Conservation (phyloP, 1,140 invertebrate species). For the Parasteatoda tepidariorum region DNA sequence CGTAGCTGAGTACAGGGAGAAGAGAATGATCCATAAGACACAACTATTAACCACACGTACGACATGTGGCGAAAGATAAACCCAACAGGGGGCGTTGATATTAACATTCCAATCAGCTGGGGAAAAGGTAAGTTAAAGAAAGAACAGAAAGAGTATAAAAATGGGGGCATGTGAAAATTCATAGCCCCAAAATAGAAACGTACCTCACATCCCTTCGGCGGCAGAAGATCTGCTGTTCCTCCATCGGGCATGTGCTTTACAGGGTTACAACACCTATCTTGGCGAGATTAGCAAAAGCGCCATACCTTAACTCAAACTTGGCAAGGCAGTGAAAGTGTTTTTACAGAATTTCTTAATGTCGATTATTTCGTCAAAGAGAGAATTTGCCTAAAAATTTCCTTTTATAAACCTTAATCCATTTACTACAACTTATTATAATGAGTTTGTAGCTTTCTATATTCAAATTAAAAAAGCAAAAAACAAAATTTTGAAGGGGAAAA, state of each 20-base stretch:
- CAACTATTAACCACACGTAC: not conserved
- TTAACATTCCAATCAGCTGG: not conserved
- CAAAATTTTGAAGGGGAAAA: not conserved
- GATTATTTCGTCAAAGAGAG: not conserved
- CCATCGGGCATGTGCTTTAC: slow-evolving; percentile 51
- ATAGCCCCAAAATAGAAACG: slow-evolving; percentile 52
- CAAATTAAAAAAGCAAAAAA: not conserved
- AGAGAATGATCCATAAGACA: not conserved
- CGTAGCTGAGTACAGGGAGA: not conserved
- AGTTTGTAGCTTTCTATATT: not conserved
- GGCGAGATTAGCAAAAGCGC: slow-evolving; percentile 13
- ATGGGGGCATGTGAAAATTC: slow-evolving; percentile 26
- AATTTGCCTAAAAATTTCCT: not conserved
- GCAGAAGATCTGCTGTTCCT: slow-evolving; percentile 37
- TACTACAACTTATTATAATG: not conserved
- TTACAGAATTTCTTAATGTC: not conserved
- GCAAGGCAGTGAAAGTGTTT: not conserved
- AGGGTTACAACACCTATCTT: slow-evolving; percentile 26
- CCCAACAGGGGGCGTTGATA: not conserved
- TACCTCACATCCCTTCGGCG: slow-evolving; percentile 57
- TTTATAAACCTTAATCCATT: not conserved
- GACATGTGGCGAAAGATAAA: not conserved
- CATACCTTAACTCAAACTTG: not conserved
- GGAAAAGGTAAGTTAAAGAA: not conserved
- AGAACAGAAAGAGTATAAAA: slow-evolving; percentile 17